These are phyloP conservation scores for Anolis carolinensis DNA, from an alignment of 2,113 vertebrate species.

Conservation along the genomic window DNA sequence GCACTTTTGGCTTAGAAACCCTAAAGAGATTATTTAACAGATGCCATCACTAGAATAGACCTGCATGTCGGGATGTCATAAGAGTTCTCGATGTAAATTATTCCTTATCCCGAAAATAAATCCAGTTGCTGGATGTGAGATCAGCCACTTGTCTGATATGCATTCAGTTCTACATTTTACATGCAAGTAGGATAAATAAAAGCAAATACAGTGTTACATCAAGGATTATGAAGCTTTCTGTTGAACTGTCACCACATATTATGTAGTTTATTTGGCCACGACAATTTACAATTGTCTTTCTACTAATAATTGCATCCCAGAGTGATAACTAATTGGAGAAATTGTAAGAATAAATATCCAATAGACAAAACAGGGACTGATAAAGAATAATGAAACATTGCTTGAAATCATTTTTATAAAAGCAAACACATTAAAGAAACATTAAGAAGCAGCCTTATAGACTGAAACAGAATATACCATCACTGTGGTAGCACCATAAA, in stretches of 20 bases:
- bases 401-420: not conserved
- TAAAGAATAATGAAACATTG: not conserved
- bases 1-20: slow-evolving; percentile 37
- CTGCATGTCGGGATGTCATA: not conserved
- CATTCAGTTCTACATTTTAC: slow-evolving; percentile 40
- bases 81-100: slow-evolving; percentile 27
- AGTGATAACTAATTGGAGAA: not conserved
- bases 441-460: not conserved
- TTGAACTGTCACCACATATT: slow-evolving; percentile 46
- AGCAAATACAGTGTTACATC: slow-evolving; percentile 21
- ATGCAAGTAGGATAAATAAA: slow-evolving; percentile 30
- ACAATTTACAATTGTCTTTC: not conserved
- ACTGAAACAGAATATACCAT: not conserved
- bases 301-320: not conserved
- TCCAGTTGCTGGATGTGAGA: slow-evolving; percentile 16
- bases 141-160: slow-evolving; percentile 49
- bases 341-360: not conserved
- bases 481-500: not conserved
- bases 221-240: slow-evolving; percentile 48
- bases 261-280: not conserved
- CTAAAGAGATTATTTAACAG: slow-evolving; percentile 36
- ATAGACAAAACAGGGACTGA: not conserved
- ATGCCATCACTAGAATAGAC: slow-evolving; percentile 32
- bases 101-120: slow-evolving; percentile 15
- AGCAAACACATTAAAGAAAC: no score